phyloP scores from a whole-genome alignment of 92 coral and sea anemone species.

The Pocillopora grandis region DNA sequence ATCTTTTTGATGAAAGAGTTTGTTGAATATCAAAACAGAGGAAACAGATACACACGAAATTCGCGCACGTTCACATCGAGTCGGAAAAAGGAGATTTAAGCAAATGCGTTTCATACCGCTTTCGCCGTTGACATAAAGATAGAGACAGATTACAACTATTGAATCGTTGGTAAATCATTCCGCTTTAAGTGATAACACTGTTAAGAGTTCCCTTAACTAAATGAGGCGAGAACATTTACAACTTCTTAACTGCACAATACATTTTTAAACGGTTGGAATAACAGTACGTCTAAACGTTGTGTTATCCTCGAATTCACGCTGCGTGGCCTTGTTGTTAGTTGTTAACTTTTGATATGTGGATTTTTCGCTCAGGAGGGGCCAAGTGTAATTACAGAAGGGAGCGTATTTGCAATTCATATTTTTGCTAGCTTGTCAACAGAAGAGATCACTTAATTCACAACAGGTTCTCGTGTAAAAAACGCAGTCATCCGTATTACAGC shows the following conservation, averaged over 20 bases:
- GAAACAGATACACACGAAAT: background rate
- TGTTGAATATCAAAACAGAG: slow-evolving; percentile 30
- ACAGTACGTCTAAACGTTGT: background rate
- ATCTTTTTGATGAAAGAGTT: slow-evolving; percentile 28
- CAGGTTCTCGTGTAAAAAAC: slow-evolving; percentile 11
- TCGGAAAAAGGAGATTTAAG: background rate
- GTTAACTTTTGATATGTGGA: slow-evolving; percentile 15
- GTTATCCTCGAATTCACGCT: slow-evolving; percentile 30
- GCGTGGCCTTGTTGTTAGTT: slow-evolving; percentile 19
- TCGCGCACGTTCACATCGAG: slow-evolving; percentile 1
- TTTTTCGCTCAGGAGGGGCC: slow-evolving; percentile 26
- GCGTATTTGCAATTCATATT: slow-evolving; percentile 55
- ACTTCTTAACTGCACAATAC: slow-evolving; percentile 16
- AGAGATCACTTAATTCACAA: slow-evolving; percentile 31
- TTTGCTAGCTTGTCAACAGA: slow-evolving; percentile 36
- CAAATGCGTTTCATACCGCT: background rate
- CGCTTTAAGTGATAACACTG: background rate
- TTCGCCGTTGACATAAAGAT: background rate
- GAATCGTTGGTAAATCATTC: background rate
- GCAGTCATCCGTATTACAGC: slow-evolving; percentile 20
- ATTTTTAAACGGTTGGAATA: slow-evolving; percentile 15
- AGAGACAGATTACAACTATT: slow-evolving; percentile 9
- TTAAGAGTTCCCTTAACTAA: slow-evolving; percentile 11
- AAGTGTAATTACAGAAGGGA: slow-evolving; percentile 8
- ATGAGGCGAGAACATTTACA: slow-evolving; percentile 15